These are phyloP conservation scores for Actinia equina DNA, from an alignment of 64 coral and sea anemone genomes.

Conservation along the genomic window DNA sequence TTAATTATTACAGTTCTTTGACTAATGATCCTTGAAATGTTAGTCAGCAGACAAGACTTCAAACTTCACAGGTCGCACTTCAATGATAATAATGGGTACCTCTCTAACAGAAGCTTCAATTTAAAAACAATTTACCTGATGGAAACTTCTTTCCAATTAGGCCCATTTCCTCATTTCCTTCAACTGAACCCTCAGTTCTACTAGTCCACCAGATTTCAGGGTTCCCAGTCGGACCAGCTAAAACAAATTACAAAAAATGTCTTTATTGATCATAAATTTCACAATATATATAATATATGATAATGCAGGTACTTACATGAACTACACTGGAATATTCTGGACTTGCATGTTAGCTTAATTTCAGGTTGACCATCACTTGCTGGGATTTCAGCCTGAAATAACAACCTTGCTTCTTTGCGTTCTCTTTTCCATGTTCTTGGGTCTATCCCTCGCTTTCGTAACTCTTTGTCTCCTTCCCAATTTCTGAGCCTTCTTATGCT, in stretches of 20 bases:
- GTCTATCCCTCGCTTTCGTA: constrained; percentile 92
- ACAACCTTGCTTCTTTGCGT: constrained; percentile 87
- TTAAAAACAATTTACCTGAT: constrained; percentile 54
- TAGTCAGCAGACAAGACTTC: too few species aligned
- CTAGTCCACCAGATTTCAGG: constrained; percentile 99
- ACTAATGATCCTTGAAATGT: too few species aligned
- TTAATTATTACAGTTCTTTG: too few species aligned
- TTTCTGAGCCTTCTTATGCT: constrained; percentile 96
- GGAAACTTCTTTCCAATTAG: constrained; percentile 99
- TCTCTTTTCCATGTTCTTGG: constrained; percentile 94
- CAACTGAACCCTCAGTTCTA: constrained; percentile 83
- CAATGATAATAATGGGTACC: neutral
- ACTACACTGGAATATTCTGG: constrained; percentile 97
- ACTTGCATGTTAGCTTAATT: constrained; percentile 76
- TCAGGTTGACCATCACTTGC: constrained; percentile 44
- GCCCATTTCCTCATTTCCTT: constrained; percentile 93
- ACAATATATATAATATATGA: neutral
- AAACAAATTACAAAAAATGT: constrained; percentile 1
- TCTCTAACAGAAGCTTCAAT: neutral
- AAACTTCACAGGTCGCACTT: too few species aligned
- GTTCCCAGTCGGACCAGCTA: constrained; percentile 94
- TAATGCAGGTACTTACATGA: constrained; percentile 64
- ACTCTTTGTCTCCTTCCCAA: constrained; percentile 94
- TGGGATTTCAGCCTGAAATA: constrained; percentile 95
- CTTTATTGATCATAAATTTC: neutral